phyloP scores from a whole-genome alignment of 2,113 vertebrate species.

The Fukomys damarensis region DNA sequence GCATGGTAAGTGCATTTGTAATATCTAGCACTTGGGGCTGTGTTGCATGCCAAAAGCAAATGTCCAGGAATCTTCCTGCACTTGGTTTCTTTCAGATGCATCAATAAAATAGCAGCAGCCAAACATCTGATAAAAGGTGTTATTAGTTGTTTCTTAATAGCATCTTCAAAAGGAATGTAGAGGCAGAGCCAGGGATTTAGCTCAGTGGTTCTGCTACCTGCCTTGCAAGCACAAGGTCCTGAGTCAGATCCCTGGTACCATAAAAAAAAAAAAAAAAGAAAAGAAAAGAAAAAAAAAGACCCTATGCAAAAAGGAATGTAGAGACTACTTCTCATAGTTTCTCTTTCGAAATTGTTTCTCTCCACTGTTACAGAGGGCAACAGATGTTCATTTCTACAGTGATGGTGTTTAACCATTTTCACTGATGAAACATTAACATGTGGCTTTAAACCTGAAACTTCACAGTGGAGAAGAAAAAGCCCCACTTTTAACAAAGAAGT shows the following conservation, averaged over 20 bases:
- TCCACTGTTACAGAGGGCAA: constrained; percentile 75
- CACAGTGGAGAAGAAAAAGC: constrained; percentile 88
- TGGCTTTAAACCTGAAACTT: constrained; percentile 88
- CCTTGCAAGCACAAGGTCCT: too few relatives aligned
- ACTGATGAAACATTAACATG: constrained; percentile 87
- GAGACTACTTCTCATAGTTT: constrained; percentile 90
- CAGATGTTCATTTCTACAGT: constrained; percentile 85
- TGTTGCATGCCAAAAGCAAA: constrained; percentile 92
- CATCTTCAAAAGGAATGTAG: constrained; percentile 93
- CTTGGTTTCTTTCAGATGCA: constrained; percentile 89
- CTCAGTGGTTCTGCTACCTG: too few relatives aligned
- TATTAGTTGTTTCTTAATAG: constrained; percentile 91
- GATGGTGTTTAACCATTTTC: constrained; percentile 87
- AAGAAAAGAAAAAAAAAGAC: too few relatives aligned
- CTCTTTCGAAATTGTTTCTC: constrained; percentile 86
- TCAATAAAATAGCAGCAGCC: constrained; percentile 89
- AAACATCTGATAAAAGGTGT: constrained; percentile 93
- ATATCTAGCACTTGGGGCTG: constrained; percentile 90
- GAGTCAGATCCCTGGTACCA: too few relatives aligned
- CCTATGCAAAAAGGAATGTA: constrained; percentile 72
- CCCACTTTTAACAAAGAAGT: constrained; percentile 82
- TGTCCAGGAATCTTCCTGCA: constrained; percentile 88
- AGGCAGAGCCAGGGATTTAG: too few relatives aligned
- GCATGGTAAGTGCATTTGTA: constrained; percentile 90
- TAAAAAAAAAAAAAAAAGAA: too few relatives aligned